Percentiles rank a stretch among this genome's conserved stretches.
These are phyloP conservation scores for Pseudotriccus pelzelni DNA, from an alignment of 2,797 vertebrate species.

Conservation along the genomic window DNA sequence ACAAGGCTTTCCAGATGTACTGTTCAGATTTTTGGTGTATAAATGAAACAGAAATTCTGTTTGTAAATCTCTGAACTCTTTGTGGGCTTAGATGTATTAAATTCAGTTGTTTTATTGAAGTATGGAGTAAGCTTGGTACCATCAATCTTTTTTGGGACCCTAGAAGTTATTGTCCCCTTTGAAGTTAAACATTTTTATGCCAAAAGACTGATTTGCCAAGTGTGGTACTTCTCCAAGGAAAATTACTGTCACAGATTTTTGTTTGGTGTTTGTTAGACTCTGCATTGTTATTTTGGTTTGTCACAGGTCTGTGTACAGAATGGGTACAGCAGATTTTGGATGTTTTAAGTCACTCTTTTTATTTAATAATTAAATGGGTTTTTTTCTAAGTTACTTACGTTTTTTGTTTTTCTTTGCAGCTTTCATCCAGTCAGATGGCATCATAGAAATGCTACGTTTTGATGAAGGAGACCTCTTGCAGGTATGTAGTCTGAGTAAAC, in stretches of 20 bases:
- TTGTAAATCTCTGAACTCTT: neutral
- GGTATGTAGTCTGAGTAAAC: constrained; percentile 74
- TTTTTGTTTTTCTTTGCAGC: constrained; percentile 80
- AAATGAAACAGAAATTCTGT: neutral
- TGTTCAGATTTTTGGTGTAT: neutral
- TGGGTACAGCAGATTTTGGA: neutral
- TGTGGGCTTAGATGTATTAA: neutral
- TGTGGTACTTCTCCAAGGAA: neutral
- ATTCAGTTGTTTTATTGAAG: neutral
- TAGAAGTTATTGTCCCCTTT: neutral
- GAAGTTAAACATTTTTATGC: neutral
- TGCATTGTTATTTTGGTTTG: neutral
- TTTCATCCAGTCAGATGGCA: constrained; percentile 96
- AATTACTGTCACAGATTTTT: neutral
- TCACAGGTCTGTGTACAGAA: neutral
- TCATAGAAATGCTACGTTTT: constrained; percentile 97
- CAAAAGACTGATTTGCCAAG: neutral
- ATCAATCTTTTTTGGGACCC: neutral
- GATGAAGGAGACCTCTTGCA: constrained; percentile 93
- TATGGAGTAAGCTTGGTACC: neutral
- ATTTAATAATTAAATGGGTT: neutral
- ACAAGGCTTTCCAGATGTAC: neutral
- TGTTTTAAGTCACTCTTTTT: neutral
- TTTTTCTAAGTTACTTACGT: neutral
- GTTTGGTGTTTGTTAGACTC: neutral